Base-by-base conservation (phyloP, 2,797 vertebrate species). In the Anas flavirostris region DNA sequence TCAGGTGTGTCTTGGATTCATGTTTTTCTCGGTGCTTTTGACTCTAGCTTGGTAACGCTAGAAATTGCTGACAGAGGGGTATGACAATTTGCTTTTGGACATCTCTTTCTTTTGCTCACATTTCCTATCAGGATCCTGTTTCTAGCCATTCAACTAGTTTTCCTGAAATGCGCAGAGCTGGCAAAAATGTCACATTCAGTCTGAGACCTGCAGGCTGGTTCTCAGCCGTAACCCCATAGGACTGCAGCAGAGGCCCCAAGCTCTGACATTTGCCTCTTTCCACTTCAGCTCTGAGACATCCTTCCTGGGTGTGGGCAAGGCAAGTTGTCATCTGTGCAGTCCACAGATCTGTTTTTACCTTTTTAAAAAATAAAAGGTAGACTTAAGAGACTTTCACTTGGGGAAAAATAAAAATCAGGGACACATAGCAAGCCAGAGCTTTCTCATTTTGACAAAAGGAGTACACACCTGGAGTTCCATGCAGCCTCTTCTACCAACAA, bases 121-220 rank as follows among this genome's bases (percentile, higher is more conserved):
- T 62, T 86, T 35, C n/a, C 48, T 62, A 44, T 29, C 41, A 77
- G 17, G 72, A 44, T 33, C 22, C 16, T 39, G 7, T n/a, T 64
- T 75, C 26, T 17, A 55, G 35, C 18, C 46, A 50, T 17, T 55
- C 22, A 19, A 23, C 22, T 50, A 10, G 9, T 33, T 50, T 55
- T 41, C 41, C 21, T 21, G 18, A 59, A 52, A 31, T 12, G 5
- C 44, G 59, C 55, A 26, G 25, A 35, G 21, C 41, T 46, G 29
- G 11, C 25, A 29, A 25, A n/a, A 12, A 25, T 8, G 5, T 21
- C 69, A 4, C 2, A 5, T 9, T 77, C 0, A 0, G 19, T 31
- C 55, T 28, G 26, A 82, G 35, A 37, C 8, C 21, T 37, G 44
- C 37, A 31, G 31, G 60, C 31, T 78, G 11, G 28, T 55, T 67